Evolutionary conservation across 2,888 invertebrate genomes (phyloP), one percentile per base, ranked within the genome.

Genomic region (Ectemnius lituratus): DNA sequence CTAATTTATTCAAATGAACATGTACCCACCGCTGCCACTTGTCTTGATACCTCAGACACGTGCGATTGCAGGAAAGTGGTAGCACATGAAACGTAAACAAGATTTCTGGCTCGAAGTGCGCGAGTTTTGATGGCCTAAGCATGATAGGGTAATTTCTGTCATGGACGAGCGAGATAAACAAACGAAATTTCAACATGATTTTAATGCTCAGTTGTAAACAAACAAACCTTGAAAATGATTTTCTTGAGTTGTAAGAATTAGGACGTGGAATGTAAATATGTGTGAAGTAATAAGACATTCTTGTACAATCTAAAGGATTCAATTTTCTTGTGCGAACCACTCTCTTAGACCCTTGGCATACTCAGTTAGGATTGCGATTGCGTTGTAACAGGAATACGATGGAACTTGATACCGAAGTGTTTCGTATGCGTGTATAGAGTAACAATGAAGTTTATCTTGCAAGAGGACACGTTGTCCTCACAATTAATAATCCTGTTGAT

Each of bases 1-100:
- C 66, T 78, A 76, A 73, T 76, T 78, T 76, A 73, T 76, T 78
- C 73, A 65, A 64, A 61, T 61, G 77, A 52, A 62, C 28, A 63
- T 62, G 62, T 28, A 28, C 16, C 45, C 8, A n/a, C 16, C 11
- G 23, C 47, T 18, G 46, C 20, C 52, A 46, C 23, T 18, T 23
- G 13, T 20, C 61, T n/a, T 56, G 57, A 46, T 37, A 37, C 8
- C 37, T 23, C 8, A 49, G 66, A 64, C 72, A 65, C 75, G 67
- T 72, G 77, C 67, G 62, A 61, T 56, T 70, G 75, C 62, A 67
- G 67, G 37, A 67, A 64, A 78, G 76, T 72, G 62, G 65, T 62
- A 20, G 11, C 61, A 1, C 46, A 47, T 67, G 62, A 62, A 56
- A 62, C 73, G 49, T 45, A 67, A 57, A 65, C 70, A 73, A 67